phyloP scores from a whole-genome alignment of 2,113 vertebrate genomes.

The Amblyornis subalaris region DNA sequence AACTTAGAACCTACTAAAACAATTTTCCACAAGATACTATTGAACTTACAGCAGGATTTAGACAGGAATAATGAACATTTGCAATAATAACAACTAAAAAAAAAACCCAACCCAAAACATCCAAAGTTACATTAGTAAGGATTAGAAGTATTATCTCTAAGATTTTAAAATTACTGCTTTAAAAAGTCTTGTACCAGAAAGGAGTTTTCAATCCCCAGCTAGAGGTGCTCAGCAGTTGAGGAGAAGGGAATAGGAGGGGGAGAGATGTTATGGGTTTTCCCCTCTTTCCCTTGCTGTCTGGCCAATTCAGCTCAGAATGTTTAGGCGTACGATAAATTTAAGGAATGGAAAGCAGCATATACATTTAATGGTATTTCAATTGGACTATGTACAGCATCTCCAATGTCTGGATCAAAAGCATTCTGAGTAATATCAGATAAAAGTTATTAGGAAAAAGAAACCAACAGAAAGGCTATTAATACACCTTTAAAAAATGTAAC shows the following conservation, averaged over 20 bases:
- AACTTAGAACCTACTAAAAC: constrained; percentile 9
- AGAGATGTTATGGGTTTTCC: neutral
- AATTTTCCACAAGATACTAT: constrained; percentile 8
- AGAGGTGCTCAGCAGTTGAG: neutral
- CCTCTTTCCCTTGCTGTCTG: neutral
- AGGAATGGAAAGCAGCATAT: neutral
- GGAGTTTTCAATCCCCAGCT: neutral
- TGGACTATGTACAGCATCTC: neutral
- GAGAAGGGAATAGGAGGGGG: neutral
- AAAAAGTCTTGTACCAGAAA: neutral
- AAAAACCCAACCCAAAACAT: neutral
- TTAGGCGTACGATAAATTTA: neutral
- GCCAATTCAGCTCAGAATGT: neutral
- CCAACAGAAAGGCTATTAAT: constrained; percentile 3
- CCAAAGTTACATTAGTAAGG: neutral
- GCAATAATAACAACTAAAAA: neutral
- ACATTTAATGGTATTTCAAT: neutral
- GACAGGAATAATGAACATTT: constrained; percentile 23
- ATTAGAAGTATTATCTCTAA: neutral
- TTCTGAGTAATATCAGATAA: neutral
- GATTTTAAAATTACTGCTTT: neutral
- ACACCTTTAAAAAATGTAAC: constrained; percentile 27
- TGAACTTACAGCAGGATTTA: constrained; percentile 42
- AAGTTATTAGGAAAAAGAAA: neutral
- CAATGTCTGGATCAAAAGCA: neutral